phyloP scores from a whole-genome alignment of 2,797 vertebrate species.

The Heterohyrax brucei region DNA sequence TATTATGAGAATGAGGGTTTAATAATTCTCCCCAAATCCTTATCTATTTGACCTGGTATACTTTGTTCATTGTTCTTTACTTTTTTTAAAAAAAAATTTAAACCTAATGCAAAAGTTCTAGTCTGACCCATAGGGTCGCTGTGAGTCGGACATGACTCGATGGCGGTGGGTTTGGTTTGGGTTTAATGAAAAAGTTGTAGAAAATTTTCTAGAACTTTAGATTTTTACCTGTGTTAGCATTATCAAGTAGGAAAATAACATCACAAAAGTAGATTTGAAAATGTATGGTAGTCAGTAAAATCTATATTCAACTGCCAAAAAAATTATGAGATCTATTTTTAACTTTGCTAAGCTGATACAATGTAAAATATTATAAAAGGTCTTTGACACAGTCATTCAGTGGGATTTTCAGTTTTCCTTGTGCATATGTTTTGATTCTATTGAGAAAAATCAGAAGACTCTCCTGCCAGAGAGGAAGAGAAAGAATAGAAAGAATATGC shows the following conservation, averaged over 20 bases:
- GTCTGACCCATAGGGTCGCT: too few relatives aligned
- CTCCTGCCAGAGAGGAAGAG: not conserved
- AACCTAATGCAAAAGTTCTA: not conserved
- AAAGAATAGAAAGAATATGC: not conserved
- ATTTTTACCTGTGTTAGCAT: conserved; percentile 19
- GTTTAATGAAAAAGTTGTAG: not conserved
- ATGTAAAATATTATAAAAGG: not conserved
- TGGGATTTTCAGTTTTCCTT: conserved; percentile 24
- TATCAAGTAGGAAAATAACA: not conserved
- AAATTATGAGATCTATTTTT: not conserved
- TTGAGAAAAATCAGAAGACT: conserved; percentile 6
- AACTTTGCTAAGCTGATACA: not conserved
- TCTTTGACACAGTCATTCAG: conserved; percentile 5
- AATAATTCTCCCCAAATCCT: not conserved
- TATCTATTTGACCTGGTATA: not conserved
- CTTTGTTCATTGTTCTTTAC: not conserved
- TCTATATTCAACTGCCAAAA: not conserved
- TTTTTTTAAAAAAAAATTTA: not conserved
- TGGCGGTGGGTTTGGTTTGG: too few relatives aligned
- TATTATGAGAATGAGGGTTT: not conserved
- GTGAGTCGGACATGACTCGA: too few relatives aligned
- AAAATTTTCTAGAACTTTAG: not conserved
- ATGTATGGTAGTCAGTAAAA: not conserved
- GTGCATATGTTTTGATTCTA: not conserved
- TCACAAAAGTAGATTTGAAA: conserved; percentile 1